Base-by-base conservation (phyloP, 1,140 invertebrate genomes). In the Drosophila sechellia region DNA sequence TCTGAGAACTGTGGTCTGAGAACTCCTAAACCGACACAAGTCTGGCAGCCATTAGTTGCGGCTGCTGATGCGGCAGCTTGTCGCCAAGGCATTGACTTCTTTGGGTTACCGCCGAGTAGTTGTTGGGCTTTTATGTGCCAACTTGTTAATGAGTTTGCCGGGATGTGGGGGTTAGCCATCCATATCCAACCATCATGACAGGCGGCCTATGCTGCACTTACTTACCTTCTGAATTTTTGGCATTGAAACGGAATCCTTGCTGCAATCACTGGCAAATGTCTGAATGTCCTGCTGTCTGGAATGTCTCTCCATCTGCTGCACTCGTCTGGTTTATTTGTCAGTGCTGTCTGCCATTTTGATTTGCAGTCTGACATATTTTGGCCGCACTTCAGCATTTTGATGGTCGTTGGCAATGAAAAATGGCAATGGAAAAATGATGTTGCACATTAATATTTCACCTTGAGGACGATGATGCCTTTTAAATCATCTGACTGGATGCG, bases 101-200 rank as follows among this genome's bases (percentile, higher is more conserved):
- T 79, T 69, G 37, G 58, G 45, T 42, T 31, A 39, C 43, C 71
- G 65, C 75, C 56, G 50, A 66, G 17, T 73, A 71, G 72, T 79
- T 76, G 27, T 66, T 79, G 43, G 78, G 74, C 83, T 77, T 77
- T 87, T 79, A 77, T 89, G 80, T 80, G 84, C 76, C 84, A 89
- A 89, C 77, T 87, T 89, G 84, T 87, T 89, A 87, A 87, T 87
- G 84, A 89, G 84, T 87, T 87, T 87, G 84, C 76, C 60, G 42
- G 42, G 34, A 42, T 42, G 43, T 25, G 17, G 20, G 46, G n/a
- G 49, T 10, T 31, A 4, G n/a, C 48, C 48, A 15, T n/a, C 46
- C 22, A 48, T 12, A 22, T 8, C 0, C 45, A 49, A 5, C 37
- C 53, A 15, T 25, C 27, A 13, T 25, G 64, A 40, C 61, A 53